Evolutionary conservation across 2,797 vertebrate genomes (phyloP).

Genomic region (Podargus strigoides): DNA sequence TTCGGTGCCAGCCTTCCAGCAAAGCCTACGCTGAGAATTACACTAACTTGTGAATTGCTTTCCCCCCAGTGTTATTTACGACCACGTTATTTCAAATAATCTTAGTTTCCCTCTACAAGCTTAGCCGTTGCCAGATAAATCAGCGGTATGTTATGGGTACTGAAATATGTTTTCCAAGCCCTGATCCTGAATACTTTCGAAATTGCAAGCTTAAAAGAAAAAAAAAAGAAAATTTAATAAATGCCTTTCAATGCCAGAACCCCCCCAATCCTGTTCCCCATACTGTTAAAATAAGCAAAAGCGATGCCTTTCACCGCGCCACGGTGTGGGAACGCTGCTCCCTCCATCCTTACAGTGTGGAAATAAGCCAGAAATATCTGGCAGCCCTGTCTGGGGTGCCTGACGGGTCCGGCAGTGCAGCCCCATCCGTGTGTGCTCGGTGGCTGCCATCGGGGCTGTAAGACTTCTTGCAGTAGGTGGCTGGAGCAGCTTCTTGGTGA

Average conservation of each 20-base stretch:
- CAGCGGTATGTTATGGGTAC: background rate
- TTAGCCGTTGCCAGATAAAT: constrained; percentile 33
- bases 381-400: background rate
- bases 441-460: background rate
- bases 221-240: background rate
- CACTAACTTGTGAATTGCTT: background rate
- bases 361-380: constrained; percentile 1
- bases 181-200: background rate
- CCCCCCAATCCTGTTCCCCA: background rate
- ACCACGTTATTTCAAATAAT: constrained; percentile 17
- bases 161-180: constrained; percentile 26
- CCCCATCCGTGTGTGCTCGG: background rate
- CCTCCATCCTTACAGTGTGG: background rate
- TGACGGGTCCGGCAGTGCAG: background rate
- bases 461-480: background rate
- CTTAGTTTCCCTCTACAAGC: background rate
- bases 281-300: constrained; percentile 24
- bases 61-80: background rate
- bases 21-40: background rate
- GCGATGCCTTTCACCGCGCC: background rate
- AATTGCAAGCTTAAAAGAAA: background rate
- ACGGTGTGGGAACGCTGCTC: background rate
- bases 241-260: background rate
- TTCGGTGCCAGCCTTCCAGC: background rate
- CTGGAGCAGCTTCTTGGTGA: background rate